Base-by-base conservation (phyloP, 2,888 invertebrate species). In the Pristionchus arcanus region DNA sequence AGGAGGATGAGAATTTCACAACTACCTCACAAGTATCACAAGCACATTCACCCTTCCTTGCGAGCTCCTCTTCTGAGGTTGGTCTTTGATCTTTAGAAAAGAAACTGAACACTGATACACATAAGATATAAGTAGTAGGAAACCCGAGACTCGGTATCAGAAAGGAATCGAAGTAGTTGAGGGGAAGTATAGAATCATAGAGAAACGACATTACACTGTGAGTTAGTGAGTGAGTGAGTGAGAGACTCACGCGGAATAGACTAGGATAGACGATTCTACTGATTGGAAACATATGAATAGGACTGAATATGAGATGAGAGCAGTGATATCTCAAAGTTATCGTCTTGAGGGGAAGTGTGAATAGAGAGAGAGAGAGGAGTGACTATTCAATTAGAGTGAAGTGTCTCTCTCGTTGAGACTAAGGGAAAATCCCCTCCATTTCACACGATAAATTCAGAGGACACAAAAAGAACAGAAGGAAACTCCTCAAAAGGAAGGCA, bases 11-110 rank as follows among this genome's bases (percentile, higher is more conserved):
- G 90, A 90, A 88, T 91, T 49, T 90, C 91, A 5, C 90, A 92
- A 85, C 83, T 92, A 59, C 92, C 92, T n/a, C 28, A 31, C 9
- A 85, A 63, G 87, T 77, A 86, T 28, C 87, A 90, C 55, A 74
- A 89, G 66, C 71, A 90, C 87, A 87, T 92, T 55, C 92, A 92
- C 91, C 92, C 92, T 68, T 90, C 90, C 59, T 87, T 90, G 25
- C 89, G 88, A 90, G 87, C 85, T 71, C 87, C 90, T 63, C 81
- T 91, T 21, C 55, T 87, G 55, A 90, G 90, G 91, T 91, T 85
- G 59, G 84, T 68, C 68, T 49, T 68, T 87, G 66, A 84, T 59
- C 59, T 55, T 34, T 53, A 83, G 28, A 53, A 19, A 83, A 15
- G 13, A 42, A 42, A 49, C 42, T 49, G 37, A 25, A 55, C 11